These are phyloP conservation scores for Noctua janthina DNA, from an alignment of 2,888 invertebrate species.

Conservation along the genomic window DNA sequence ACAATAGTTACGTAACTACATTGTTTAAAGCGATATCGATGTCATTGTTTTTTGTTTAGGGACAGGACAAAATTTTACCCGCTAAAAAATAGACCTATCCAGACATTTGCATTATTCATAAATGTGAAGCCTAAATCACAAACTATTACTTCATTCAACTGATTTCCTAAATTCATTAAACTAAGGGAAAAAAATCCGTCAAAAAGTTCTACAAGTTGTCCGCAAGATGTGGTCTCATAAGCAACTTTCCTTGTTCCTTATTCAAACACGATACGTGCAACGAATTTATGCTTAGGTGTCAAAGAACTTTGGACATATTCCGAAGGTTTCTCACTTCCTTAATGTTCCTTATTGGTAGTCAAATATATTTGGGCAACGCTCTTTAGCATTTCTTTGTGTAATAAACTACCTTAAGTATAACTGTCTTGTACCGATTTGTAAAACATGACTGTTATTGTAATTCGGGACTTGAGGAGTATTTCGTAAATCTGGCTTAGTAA, in stretches of 20 bases:
- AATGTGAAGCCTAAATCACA: not conserved
- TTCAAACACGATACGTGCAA: slow-evolving; percentile 46
- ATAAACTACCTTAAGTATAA: slow-evolving; percentile 5
- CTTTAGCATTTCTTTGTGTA: slow-evolving; percentile 39
- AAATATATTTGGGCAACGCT: slow-evolving; percentile 26
- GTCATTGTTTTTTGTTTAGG: slow-evolving; percentile 5
- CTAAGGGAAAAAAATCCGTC: not conserved
- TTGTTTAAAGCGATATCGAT: slow-evolving; percentile 32
- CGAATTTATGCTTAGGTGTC: slow-evolving; percentile 36
- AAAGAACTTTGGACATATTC: slow-evolving; percentile 38
- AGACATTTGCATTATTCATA: not conserved
- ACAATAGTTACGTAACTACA: slow-evolving; percentile 34
- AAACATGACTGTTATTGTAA: slow-evolving; percentile 43
- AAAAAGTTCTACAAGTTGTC: not conserved
- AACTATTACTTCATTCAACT: not conserved
- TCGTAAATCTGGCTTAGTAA: slow-evolving; percentile 42
- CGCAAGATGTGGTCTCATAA: slow-evolving; percentile 1
- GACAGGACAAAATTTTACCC: not conserved
- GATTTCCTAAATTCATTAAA: not conserved
- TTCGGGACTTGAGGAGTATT: slow-evolving; percentile 24
- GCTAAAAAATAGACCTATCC: not conserved
- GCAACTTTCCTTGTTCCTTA: slow-evolving; percentile 50
- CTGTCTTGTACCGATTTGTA: slow-evolving; percentile 25
- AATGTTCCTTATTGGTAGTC: slow-evolving; percentile 25
- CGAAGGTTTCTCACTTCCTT: slow-evolving; percentile 44